Evolutionary conservation across 2,113 vertebrate species (phyloP), one percentile per base, ranked within the genome.

Genomic region (Podarcis muralis): DNA sequence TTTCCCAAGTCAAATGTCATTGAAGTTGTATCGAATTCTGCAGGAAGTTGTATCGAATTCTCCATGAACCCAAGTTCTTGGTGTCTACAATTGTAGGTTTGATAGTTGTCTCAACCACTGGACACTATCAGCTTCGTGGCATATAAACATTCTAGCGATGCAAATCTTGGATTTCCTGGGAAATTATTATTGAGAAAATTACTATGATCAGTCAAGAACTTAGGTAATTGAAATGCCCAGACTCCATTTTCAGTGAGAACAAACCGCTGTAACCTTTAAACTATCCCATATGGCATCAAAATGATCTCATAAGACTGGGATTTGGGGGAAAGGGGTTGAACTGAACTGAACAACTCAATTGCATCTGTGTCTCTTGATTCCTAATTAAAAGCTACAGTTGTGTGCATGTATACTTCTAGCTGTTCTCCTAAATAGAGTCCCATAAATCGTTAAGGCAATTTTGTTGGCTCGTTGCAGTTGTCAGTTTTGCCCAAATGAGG

Each of bases 201-300:
- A 40, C 76, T 69, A 6, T 90, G 13, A 93, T 84, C 76, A 86
- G 12, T 84, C 76, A 90, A 68, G 86, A n/a, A 57, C 74, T 72
- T 27, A 37, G 20, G 68, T 53, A 84, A 62, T 35, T 40, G 84
- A 76, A 84, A 32, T 25, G 7, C 75, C 72, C 87, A 87, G 82
- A 77, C 27, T 48, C 6, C 3, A 0, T 35, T 83, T 87, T 76
- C 88, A 77, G 66, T 27, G 23, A 78, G 62, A 90, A 91, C 86
- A 78, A 78, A 80, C n/a, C 86, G 87, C 82, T 40, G 27, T 76
- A 87, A 25, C 43, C 84, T 91, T 79, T 84, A 84, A 90, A 32
- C 65, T 84, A 4, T 85, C 48, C 81, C 57, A 16, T 86, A 65
- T 84, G 79, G 81, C 71, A 77, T 92, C 48, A 68, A 53, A 91